phyloP scores from a whole-genome alignment of 2,888 invertebrate genomes.

The Noctua comes region DNA sequence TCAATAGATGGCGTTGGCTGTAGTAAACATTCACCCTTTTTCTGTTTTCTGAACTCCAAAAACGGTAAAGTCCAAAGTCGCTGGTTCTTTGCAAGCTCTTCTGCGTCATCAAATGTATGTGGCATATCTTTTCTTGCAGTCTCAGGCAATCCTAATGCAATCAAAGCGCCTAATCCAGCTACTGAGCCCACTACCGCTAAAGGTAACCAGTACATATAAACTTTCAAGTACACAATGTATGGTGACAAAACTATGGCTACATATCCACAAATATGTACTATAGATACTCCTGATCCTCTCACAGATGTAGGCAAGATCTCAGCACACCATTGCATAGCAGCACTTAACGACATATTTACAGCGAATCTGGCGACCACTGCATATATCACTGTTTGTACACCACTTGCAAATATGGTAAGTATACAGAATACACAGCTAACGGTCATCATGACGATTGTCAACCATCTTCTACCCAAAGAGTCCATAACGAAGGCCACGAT shows the following conservation, averaged over 20 bases:
- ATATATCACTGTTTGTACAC: constrained; percentile 73
- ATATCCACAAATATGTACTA: constrained; percentile 78
- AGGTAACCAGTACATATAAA: constrained; percentile 61
- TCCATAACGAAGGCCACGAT: constrained; percentile 78
- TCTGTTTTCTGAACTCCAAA: constrained; percentile 52
- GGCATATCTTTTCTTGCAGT: constrained; percentile 72
- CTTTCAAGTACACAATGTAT: constrained; percentile 64
- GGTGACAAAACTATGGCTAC: constrained; percentile 77
- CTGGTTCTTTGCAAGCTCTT: constrained; percentile 57
- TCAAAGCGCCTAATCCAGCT: constrained; percentile 52
- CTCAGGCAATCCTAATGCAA: constrained; percentile 67
- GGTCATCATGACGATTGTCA: constrained; percentile 72
- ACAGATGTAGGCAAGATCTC: constrained; percentile 79
- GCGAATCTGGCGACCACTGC: constrained; percentile 78
- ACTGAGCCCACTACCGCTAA: constrained; percentile 45
- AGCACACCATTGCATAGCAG: constrained; percentile 78
- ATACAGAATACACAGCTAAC: constrained; percentile 74
- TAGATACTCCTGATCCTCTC: constrained; percentile 76
- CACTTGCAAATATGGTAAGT: constrained; percentile 72
- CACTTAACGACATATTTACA: constrained; percentile 76
- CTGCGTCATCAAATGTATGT: constrained; percentile 63
- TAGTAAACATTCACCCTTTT: no score
- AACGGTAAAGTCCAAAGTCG: constrained; percentile 66
- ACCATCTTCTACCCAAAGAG: constrained; percentile 78
- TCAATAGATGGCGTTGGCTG: no score